phyloP scores from a whole-genome alignment of 2,888 invertebrate genomes.

The Muschampia plurimacula region DNA sequence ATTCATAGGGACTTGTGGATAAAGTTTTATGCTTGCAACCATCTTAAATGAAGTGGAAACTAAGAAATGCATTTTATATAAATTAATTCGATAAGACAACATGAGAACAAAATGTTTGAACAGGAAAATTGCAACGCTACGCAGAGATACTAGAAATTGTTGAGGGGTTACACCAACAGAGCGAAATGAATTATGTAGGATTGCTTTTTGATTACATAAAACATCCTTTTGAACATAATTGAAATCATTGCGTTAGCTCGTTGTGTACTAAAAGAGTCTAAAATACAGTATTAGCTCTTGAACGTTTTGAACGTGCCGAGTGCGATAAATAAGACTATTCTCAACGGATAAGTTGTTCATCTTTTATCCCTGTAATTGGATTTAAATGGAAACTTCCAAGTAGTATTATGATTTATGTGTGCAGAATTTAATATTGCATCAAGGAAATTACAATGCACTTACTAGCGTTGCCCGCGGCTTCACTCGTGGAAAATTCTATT shows the following conservation, averaged over 20 bases:
- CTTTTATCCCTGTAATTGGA: slow-evolving; percentile 8
- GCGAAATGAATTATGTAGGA: slow-evolving; percentile 28
- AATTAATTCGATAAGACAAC: slow-evolving; percentile 59
- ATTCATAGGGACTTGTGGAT: neutral
- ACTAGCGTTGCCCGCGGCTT: neutral
- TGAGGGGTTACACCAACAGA: slow-evolving; percentile 35
- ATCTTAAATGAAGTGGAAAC: slow-evolving; percentile 40
- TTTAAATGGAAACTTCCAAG: slow-evolving; percentile 7
- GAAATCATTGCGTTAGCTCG: slow-evolving; percentile 5
- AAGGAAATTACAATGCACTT: neutral
- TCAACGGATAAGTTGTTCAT: slow-evolving; percentile 2
- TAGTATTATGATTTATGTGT: slow-evolving; percentile 2
- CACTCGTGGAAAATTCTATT: neutral
- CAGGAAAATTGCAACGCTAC: slow-evolving; percentile 62
- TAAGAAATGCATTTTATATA: slow-evolving; percentile 53
- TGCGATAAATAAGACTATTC: neutral
- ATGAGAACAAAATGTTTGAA: slow-evolving; percentile 61
- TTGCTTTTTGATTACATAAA: slow-evolving; percentile 24
- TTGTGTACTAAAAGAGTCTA: neutral
- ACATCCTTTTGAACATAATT: slow-evolving; percentile 23
- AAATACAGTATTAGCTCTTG: neutral
- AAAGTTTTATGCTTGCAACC: neutral
- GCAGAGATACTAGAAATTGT: slow-evolving; percentile 59
- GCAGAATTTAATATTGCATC: neutral
- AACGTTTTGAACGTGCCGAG: neutral